These are phyloP conservation scores for Microplitis mediator DNA, from an alignment of 1,140 invertebrate species.

Conservation along the genomic window DNA sequence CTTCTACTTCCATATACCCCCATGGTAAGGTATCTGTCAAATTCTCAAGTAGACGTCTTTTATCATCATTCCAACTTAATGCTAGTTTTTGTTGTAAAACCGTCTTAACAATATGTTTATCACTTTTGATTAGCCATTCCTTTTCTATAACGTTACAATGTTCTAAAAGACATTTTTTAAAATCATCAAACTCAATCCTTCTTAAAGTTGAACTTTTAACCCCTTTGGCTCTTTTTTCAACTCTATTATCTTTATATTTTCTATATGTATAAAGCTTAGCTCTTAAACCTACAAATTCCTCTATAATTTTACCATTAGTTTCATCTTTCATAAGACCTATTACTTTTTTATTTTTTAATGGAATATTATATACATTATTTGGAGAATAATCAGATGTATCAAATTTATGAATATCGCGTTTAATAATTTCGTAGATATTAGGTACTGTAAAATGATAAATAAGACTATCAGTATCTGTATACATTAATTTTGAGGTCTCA, in stretches of 20 bases:
- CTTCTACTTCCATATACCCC: background rate
- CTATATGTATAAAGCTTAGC: background rate
- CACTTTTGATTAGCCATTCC: background rate
- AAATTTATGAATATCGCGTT: too few relatives aligned
- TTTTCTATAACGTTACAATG: background rate
- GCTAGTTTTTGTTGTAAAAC: background rate
- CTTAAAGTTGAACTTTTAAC: constrained; percentile 7
- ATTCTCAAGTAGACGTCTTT: constrained; percentile 8
- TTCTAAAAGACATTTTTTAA: background rate
- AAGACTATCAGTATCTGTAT: constrained; percentile 21
- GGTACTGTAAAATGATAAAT: too few relatives aligned
- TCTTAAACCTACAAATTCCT: constrained; percentile 19
- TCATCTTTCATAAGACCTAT: too few relatives aligned
- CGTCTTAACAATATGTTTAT: background rate
- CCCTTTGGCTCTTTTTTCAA: background rate
- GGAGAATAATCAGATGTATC: too few relatives aligned
- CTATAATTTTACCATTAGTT: background rate
- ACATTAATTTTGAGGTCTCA: constrained; percentile 3
- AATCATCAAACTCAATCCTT: constrained; percentile 17
- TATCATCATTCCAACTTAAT: constrained; percentile 8
- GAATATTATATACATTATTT: too few relatives aligned
- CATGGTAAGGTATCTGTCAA: constrained; percentile 14
- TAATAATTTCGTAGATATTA: too few relatives aligned
- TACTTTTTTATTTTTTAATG: too few relatives aligned
- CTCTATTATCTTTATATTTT: constrained; percentile 15